Base-by-base conservation (phyloP, 2,113 vertebrate species). In the Gallinago paraguaiae region DNA sequence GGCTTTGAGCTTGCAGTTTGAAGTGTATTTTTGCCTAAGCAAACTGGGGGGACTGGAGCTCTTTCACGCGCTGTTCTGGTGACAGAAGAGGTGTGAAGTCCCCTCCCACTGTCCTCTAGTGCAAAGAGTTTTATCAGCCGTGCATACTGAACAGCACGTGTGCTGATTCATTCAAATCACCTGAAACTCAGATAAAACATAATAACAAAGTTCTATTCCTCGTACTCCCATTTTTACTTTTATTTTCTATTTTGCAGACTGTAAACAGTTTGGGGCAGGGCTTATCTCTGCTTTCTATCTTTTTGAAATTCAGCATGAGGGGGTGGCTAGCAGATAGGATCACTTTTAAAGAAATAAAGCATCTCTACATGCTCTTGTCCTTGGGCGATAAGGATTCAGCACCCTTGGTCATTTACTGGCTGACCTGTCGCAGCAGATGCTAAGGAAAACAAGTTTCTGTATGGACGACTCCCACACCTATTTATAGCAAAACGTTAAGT, bases 391-490 rank as follows among this genome's bases (percentile, higher is more conserved):
- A 67, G n/a, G 35, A 59, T 65, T 48, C 71, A 53, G 51, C 30
- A 61, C 33, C 24, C 43, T 60, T 81, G 48, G 48, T 68, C 23
- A 57, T 80, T 48, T 65, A n/a, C 33, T 65, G 41, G n/a, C 45
- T 86, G 79, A 60, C 64, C 51, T 54, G 31, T 25, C 54, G 75
- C 64, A 89, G 59, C 45, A 86, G 82, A 87, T 63, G 70, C 76
- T 90, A 37, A 71, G 69, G 51, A 75, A 79, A 92, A 74, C 39
- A 35, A 72, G 72, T 93, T 96, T 25, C 90, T 89, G 24, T 77
- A 31, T 45, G 59, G 74, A 30, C 27, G 85, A 67, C 20, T 97
- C 70, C 31, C 79, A 60, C 64, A 87, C 67, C 68, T 93, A 86
- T 85, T 89, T 90, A 91, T 79, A 92, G 88, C 51, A 46, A 91